A percentile compares a stretch with the other conserved stretches of the same genome.
These are phyloP conservation scores for Ophion slaviceki DNA, from an alignment of 2,888 invertebrate genomes.

Conservation along the genomic window DNA sequence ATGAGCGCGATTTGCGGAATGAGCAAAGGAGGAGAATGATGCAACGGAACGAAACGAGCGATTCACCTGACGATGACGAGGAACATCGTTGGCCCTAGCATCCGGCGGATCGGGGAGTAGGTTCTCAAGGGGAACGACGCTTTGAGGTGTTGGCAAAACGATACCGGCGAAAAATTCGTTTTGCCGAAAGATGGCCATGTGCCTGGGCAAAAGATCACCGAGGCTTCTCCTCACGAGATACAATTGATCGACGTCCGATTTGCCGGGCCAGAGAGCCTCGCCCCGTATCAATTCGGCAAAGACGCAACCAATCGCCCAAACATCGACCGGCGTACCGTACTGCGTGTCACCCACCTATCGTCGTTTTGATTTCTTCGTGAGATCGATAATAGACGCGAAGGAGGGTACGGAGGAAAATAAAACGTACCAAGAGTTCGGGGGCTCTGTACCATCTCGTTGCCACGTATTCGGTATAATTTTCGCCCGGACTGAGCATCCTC, in stretches of 20 bases:
- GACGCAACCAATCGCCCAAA: conserved; percentile 99
- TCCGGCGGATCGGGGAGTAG: conserved; percentile 91
- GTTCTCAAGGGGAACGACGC: conserved; percentile 92
- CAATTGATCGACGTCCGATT: conserved; percentile 99
- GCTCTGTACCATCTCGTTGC: conserved; percentile 99
- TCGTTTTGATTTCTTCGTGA: conserved; percentile 52
- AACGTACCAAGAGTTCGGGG: conserved; percentile 91
- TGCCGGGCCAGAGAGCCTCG: conserved; percentile 98
- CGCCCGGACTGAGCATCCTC: conserved; percentile 97
- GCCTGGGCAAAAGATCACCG: conserved; percentile 96
- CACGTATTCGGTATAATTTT: conserved; percentile 99
- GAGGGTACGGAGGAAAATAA: neutral
- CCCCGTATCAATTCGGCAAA: conserved; percentile 94
- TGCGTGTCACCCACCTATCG: conserved; percentile 95
- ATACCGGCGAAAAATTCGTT: conserved; percentile 98
- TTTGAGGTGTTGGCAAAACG: conserved; percentile 95
- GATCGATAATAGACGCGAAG: neutral
- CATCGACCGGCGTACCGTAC: conserved; percentile 96
- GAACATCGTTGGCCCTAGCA: conserved; percentile 74
- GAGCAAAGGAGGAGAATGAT: too few relatives aligned
- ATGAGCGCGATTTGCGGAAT: neutral
- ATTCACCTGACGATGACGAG: neutral
- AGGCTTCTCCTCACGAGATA: conserved; percentile 97
- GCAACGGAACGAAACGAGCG: too few relatives aligned
- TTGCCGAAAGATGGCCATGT: conserved; percentile 97